Evolutionary conservation across 2,797 vertebrate species (phyloP), one percentile per base, ranked within the genome.

Genomic region (Lateolabrax maculatus): DNA sequence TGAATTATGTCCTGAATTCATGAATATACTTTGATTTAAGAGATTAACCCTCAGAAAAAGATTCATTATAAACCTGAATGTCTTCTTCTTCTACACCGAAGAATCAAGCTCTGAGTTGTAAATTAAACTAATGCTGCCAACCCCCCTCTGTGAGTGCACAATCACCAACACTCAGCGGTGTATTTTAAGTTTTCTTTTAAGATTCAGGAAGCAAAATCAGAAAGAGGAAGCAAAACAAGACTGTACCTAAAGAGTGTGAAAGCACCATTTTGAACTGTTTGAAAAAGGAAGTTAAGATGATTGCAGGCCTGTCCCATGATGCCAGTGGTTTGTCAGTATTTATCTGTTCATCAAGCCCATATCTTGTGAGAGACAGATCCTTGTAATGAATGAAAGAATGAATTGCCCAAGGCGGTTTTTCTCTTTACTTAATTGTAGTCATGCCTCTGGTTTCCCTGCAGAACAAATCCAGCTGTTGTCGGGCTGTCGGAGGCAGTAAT

Each of bases 161-260:
- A 4, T 41, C 19, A 29, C 13, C 39, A 1, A 36, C 49, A 57
- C 18, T n/a, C 7, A 0, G 11, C 37, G 13, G 9, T 27, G 3
- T 13, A 6, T 41, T 25, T 48, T 1, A 29, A 29, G 29, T n/a
- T 5, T 6, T 34, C 6, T 34, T 34, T 6, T 34, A 3, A 34
- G 31, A 34, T 71, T 72, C n/a, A 77, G 48, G 55, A 78, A 74
- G 27, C 25, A 68, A 56, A 67, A 34, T 19, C 13, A 55, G 19
- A 90, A 90, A 84, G 62, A 81, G 84, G 87, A 91, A 90, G 39
- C 60, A 73, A 72, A 77, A 71, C 51, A 23, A 58, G 16, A 62
- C 71, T 34, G 6, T n/a, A 31, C 16, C 27, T 51, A 41, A 60
- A 49, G 39, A 21, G 13, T 55, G 25, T 12, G 18, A 4, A 43